Evolutionary conservation across 2,888 invertebrate species (phyloP).

Genomic region (Xylocampa areola): DNA sequence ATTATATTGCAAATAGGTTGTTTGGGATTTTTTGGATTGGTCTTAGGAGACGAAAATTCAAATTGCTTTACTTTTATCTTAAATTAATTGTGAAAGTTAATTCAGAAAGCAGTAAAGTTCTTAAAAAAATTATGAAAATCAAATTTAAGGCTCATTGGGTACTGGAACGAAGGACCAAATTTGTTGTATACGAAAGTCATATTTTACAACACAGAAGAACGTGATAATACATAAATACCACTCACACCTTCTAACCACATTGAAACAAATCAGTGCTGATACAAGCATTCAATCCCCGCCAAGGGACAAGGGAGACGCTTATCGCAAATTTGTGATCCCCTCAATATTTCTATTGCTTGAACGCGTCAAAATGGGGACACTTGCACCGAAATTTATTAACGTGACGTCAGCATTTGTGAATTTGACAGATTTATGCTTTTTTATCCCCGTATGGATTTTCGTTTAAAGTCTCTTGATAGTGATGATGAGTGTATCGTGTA

Average conservation of each 20-base stretch:
- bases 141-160: too few species aligned
- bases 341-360: constrained; percentile 57
- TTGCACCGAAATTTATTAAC: constrained; percentile 60
- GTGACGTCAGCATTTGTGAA: constrained; percentile 58
- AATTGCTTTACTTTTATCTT: too few species aligned
- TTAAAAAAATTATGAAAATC: too few species aligned
- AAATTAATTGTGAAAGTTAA: too few species aligned
- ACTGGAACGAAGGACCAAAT: too few species aligned
- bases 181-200: too few species aligned
- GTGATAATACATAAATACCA: constrained; percentile 30
- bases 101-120: too few species aligned
- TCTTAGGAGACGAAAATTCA: too few species aligned
- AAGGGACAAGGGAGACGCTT: constrained; percentile 47
- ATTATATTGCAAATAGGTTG: too few species aligned
- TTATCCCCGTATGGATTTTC: constrained; percentile 53
- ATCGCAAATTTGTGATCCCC: constrained; percentile 53
- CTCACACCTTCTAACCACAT: constrained; percentile 16
- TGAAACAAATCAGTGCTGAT: constrained; percentile 53
- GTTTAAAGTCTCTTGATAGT: constrained; percentile 48
- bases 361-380: constrained; percentile 61
- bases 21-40: too few species aligned
- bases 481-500: constrained; percentile 40
- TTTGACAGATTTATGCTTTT: constrained; percentile 61
- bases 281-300: constrained; percentile 54
- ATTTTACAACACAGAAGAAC: constrained; percentile 3